A percentile compares a stretch with the other conserved stretches of the same genome.
Conservation (phyloP, 2,888 invertebrate species). For the Lepidochitona cinerea region DNA sequence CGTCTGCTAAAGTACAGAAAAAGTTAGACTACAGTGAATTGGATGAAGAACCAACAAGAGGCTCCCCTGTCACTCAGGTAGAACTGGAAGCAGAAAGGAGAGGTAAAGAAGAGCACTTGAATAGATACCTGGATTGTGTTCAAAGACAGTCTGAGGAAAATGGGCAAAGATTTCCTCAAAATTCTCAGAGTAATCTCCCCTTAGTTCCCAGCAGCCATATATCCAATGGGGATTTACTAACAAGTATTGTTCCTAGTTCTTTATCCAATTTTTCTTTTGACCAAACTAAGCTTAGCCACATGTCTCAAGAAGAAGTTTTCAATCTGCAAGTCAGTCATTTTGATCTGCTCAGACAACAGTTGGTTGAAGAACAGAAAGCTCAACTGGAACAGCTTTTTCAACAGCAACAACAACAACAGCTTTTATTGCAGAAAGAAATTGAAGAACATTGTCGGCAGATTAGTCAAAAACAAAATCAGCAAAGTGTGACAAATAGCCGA, state of each 20-base stretch:
- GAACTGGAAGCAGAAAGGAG: constrained; percentile 40
- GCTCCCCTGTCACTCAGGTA: constrained; percentile 5
- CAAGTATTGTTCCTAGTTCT: neutral
- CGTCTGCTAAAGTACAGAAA: constrained; percentile 18
- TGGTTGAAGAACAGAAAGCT: constrained; percentile 75
- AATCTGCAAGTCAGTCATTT: constrained; percentile 54
- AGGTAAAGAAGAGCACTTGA: constrained; percentile 65
- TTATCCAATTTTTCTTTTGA: neutral
- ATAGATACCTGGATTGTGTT: constrained; percentile 58
- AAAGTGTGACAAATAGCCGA: neutral
- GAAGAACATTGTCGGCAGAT: constrained; percentile 20
- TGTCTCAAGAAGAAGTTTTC: constrained; percentile 49
- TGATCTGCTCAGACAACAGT: constrained; percentile 49
- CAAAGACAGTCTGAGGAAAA: constrained; percentile 39
- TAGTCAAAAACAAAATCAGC: constrained; percentile 29
- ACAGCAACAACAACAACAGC: constrained; percentile 75
- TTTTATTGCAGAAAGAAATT: constrained; percentile 52
- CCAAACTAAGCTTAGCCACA: constrained; percentile 23
- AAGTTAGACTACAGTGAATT: constrained; percentile 21
- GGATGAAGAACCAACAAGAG: constrained; percentile 10
- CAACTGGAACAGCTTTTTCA: constrained; percentile 62
- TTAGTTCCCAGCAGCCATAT: neutral
- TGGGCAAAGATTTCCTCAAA: neutral
- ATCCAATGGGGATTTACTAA: neutral
- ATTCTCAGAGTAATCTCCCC: neutral